Evolutionary conservation across 92 coral and sea anemone genomes (phyloP), one percentile per base, ranked within the genome.

Genomic region (Paramuricea clavata): DNA sequence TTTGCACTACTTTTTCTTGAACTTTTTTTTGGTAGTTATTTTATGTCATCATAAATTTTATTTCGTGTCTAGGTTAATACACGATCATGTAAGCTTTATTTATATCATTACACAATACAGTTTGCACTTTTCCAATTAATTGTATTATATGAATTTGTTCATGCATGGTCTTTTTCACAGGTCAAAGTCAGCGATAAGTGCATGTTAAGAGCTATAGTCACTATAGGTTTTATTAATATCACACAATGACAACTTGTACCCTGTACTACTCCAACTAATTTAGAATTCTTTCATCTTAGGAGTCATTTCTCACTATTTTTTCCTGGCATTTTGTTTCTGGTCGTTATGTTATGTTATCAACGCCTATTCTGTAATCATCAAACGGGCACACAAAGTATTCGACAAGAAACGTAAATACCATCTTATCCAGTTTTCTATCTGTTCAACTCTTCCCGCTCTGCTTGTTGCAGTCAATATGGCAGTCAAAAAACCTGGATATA

Each of bases 331-430:
- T 50, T 91, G 95, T 72, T 91, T 94, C 71, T 96, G 99, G 99
- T 93, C 87, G 43, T 88, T 89, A 82, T 96, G 98, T 68, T 96
- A 92, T 59, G 87, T 96, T 26, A 88, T 89, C 69, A 96, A 96
- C 90, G 94, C 99, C 5, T 91, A 91, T 86, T 87, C 95, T 5
- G 99, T 96, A 15, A 91, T 96, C 76, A 93, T 96, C 69, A 86
- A 49, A 69, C 91, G 86, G 33, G 91, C 88, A 13, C 88, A 90
- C 1, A 52, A 59, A 10, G 76, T 96, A 35, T 96, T 96, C 73
- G 92, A 92, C 27, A 88, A 84, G 15, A 81, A 91, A 6, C 75
- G 74, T 8, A 92, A 73, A 42, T 27, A 86, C 43, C 99, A 96
- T 79, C 17, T 90, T 21, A 35, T 61, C 60, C 96, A 96, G 88